Conservation (phyloP, 2,113 vertebrate genomes). For the Fukomys damarensis region DNA sequence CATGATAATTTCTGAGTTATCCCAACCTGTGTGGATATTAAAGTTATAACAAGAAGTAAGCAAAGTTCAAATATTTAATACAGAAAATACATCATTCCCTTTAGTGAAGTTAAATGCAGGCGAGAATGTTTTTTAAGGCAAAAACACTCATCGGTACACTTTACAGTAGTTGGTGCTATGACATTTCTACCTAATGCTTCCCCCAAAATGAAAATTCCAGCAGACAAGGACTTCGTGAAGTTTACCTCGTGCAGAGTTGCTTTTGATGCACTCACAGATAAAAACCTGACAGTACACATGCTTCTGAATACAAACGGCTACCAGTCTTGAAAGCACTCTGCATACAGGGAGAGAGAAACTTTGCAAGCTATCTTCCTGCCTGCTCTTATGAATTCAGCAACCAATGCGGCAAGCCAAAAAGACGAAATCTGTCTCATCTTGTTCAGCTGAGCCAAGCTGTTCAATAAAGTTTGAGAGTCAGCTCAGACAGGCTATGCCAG, state of each 20-base stretch:
- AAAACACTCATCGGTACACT: background rate
- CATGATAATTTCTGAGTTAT: constrained; percentile 18
- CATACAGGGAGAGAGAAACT: constrained; percentile 69
- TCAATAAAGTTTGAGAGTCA: constrained; percentile 87
- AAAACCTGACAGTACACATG: constrained; percentile 75
- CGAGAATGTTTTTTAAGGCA: background rate
- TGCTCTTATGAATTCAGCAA: constrained; percentile 79
- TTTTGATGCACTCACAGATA: constrained; percentile 67
- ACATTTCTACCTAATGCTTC: constrained; percentile 17
- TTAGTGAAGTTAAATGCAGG: constrained; percentile 3
- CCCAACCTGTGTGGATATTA: constrained; percentile 18
- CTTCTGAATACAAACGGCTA: constrained; percentile 61
- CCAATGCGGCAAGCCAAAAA: constrained; percentile 83
- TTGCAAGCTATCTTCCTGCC: constrained; percentile 76
- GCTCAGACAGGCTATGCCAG: constrained; percentile 81
- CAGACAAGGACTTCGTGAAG: constrained; percentile 55
- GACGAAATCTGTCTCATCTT: constrained; percentile 85
- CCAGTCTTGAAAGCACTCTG: constrained; percentile 65
- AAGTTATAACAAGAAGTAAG: constrained; percentile 33
- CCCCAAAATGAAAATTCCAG: constrained; percentile 3
- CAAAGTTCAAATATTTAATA: background rate
- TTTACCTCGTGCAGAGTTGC: constrained; percentile 44
- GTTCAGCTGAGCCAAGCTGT: constrained; percentile 82
- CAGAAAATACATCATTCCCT: constrained; percentile 11
- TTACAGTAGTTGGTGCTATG: background rate